Percentiles rank a stretch among this genome's conserved stretches.
Evolutionary conservation across 2,797 vertebrate genomes (phyloP).

Genomic region (Lemur catta): DNA sequence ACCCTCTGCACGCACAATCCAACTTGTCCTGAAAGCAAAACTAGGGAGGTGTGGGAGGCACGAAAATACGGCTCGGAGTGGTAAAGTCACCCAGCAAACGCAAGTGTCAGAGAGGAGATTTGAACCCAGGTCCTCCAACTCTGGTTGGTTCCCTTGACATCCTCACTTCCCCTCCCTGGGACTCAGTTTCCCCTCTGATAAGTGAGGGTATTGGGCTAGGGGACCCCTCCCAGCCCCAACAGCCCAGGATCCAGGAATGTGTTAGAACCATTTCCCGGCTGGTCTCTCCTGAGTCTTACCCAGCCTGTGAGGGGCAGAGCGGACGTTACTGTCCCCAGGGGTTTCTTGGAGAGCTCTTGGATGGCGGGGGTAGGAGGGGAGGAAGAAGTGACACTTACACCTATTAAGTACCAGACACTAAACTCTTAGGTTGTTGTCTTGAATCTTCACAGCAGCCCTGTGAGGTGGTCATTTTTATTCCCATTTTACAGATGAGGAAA

Average conservation of each 20-base stretch:
- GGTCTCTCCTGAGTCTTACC: neutral
- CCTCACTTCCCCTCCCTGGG: neutral
- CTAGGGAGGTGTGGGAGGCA: neutral
- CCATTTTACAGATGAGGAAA: neutral
- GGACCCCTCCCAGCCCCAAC: neutral
- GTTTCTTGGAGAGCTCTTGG: neutral
- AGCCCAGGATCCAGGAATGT: neutral
- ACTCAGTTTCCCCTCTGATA: neutral
- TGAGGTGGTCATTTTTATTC: neutral
- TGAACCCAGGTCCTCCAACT: neutral
- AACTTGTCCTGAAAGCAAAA: neutral
- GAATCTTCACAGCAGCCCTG: neutral
- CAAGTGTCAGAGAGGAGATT: neutral
- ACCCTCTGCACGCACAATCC: fast-evolving
- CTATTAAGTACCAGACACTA: neutral
- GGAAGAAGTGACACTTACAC: neutral
- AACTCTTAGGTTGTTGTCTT: neutral
- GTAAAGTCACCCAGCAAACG: neutral
- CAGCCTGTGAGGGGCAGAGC: neutral
- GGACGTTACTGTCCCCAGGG: neutral
- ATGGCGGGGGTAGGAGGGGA: neutral
- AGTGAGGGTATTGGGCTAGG: neutral
- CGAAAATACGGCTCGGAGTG: neutral
- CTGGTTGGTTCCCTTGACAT: neutral
- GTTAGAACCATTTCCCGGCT: neutral